These are phyloP conservation scores for Antechinus flavipes DNA, from an alignment of 2,113 vertebrate genomes.

Conservation along the genomic window DNA sequence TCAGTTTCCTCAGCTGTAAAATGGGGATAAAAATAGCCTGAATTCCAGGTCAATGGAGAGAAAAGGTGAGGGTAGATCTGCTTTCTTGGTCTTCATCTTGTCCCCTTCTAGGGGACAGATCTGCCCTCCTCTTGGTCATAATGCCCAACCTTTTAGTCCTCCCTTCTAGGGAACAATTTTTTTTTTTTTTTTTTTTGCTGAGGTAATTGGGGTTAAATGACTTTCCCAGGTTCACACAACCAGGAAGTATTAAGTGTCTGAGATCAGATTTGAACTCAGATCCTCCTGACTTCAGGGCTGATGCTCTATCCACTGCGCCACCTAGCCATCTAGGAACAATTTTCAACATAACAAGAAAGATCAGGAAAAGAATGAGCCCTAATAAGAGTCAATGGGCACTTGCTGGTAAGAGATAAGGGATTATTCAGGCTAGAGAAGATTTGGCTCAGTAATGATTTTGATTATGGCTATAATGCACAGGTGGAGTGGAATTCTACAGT, in stretches of 20 bases:
- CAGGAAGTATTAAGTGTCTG: too few relatives aligned
- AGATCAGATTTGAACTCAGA: too few relatives aligned
- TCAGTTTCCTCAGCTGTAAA: neutral
- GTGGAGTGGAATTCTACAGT: neutral
- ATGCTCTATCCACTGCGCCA: too few relatives aligned
- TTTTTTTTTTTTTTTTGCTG: too few relatives aligned
- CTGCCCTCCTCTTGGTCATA: neutral
- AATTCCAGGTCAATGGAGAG: too few relatives aligned
- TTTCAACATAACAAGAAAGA: neutral
- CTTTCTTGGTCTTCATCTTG: too few relatives aligned
- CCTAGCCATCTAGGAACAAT: accelerated
- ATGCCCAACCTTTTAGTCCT: neutral
- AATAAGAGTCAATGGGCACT: neutral
- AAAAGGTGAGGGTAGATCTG: neutral
- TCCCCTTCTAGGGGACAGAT: accelerated
- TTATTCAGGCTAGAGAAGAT: neutral
- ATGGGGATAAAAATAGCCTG: neutral
- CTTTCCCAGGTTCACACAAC: too few relatives aligned
- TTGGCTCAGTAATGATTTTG: neutral
- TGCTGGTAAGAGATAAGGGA: neutral
- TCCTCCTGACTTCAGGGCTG: too few relatives aligned
- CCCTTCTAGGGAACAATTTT: accelerated
- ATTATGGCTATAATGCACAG: neutral
- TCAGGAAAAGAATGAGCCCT: neutral
- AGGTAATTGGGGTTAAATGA: too few relatives aligned